Conservation (phyloP, 2,113 vertebrate genomes). For the Strix aluco region DNA sequence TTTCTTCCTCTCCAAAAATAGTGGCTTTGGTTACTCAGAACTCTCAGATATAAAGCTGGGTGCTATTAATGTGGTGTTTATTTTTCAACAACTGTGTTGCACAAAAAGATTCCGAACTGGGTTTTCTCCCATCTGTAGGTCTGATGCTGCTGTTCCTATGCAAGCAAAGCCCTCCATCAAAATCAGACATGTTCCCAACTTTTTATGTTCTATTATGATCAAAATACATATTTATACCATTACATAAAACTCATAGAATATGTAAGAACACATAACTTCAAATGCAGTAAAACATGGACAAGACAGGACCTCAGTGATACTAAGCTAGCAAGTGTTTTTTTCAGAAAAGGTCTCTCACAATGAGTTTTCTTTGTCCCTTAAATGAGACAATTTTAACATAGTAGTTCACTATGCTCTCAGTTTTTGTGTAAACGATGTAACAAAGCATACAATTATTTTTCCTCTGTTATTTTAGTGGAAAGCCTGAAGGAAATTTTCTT, state of each 20-base stretch:
- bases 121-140: conserved; percentile 33
- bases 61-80: neutral
- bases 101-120: conserved; percentile 4
- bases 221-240: conserved; percentile 23
- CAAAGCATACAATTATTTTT: conserved; percentile 64
- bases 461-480: conserved; percentile 39
- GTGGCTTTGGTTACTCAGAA: neutral
- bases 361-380: conserved; percentile 42
- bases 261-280: conserved; percentile 3
- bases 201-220: conserved; percentile 1
- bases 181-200: neutral
- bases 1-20: neutral
- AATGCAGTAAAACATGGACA: neutral
- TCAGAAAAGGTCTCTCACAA: neutral
- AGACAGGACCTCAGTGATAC: neutral
- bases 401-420: conserved; percentile 52
- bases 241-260: conserved; percentile 20
- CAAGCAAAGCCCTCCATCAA: neutral
- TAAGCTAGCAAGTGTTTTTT: neutral
- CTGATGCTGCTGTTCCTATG: neutral
- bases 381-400: conserved; percentile 59
- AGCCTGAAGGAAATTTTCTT: conserved; percentile 57
- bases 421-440: conserved; percentile 57
- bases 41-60: neutral
- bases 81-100: conserved; percentile 17